Evolutionary conservation across 1,140 invertebrate species (phyloP).

Genomic region (Cylas formicarius): DNA sequence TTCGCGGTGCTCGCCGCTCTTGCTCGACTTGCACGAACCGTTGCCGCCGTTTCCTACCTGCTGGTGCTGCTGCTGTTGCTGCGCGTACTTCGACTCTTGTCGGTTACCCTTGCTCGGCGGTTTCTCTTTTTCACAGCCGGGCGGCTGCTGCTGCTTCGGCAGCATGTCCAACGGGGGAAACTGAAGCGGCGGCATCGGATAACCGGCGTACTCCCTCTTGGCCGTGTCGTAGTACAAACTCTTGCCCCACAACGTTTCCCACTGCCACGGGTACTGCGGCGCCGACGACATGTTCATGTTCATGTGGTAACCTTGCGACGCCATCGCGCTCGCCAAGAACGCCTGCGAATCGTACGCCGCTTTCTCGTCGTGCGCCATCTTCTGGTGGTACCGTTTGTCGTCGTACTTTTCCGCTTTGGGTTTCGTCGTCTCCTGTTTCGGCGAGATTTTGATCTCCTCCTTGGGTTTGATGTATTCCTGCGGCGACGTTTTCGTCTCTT

Average conservation of each 20-base stretch:
- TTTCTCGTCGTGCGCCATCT: slow-evolving; percentile 29
- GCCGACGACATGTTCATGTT: slow-evolving; percentile 45
- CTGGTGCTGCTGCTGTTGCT: slow-evolving; percentile 13
- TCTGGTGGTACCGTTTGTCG: slow-evolving; percentile 29
- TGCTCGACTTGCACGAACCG: slow-evolving; percentile 30
- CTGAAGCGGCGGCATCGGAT: slow-evolving; percentile 31
- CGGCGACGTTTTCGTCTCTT: slow-evolving; percentile 13
- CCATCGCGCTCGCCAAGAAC: slow-evolving; percentile 48
- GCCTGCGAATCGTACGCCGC: slow-evolving; percentile 28
- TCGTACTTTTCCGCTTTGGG: slow-evolving; percentile 30
- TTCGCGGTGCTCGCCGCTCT: slow-evolving; percentile 23
- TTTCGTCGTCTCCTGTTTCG: slow-evolving; percentile 34
- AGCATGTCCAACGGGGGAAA: slow-evolving; percentile 36
- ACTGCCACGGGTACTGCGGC: slow-evolving; percentile 54
- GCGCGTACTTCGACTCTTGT: slow-evolving; percentile 15
- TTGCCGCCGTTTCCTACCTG: slow-evolving; percentile 23
- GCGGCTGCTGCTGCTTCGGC: slow-evolving; percentile 32
- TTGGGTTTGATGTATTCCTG: slow-evolving; percentile 35
- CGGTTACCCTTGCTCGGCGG: slow-evolving; percentile 35
- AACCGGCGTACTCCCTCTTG: slow-evolving; percentile 33
- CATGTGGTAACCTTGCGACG: slow-evolving; percentile 42
- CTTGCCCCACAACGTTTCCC: slow-evolving; percentile 46
- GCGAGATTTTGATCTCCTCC: slow-evolving; percentile 36
- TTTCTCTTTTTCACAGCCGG: slow-evolving; percentile 39
- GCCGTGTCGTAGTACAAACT: slow-evolving; percentile 35